phyloP scores from a whole-genome alignment of 2,888 invertebrate genomes.

The Acleris emargana region DNA sequence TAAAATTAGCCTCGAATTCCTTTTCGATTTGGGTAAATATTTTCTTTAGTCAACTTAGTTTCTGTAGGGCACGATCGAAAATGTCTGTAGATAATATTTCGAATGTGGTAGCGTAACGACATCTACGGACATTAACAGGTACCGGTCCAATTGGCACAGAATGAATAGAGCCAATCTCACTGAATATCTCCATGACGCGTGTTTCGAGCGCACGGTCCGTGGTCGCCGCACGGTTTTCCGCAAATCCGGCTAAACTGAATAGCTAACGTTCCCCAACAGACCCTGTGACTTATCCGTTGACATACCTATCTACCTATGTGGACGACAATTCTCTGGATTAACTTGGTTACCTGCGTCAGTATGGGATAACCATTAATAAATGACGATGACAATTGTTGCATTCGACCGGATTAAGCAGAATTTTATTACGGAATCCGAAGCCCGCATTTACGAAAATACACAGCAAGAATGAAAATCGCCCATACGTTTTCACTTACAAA shows the following conservation, averaged over 20 bases:
- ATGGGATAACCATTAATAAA: constrained; percentile 14
- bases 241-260: constrained; percentile 45
- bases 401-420: constrained; percentile 2
- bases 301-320: constrained; percentile 18
- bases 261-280: constrained; percentile 31
- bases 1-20: background rate
- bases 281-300: constrained; percentile 33
- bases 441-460: constrained; percentile 11
- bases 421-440: constrained; percentile 5
- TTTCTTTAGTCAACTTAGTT: background rate
- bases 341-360: constrained; percentile 9
- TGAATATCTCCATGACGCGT: constrained; percentile 47
- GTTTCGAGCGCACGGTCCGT: constrained; percentile 37
- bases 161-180: constrained; percentile 53
- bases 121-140: constrained; percentile 32
- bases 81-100: constrained; percentile 14
- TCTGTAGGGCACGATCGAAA: background rate
- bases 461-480: background rate
- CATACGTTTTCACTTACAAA: constrained; percentile 7
- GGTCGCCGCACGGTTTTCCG: constrained; percentile 42
- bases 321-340: constrained; percentile 4
- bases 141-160: constrained; percentile 42
- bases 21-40: background rate
- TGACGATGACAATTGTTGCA: constrained; percentile 2
- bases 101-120: constrained; percentile 6